phyloP scores from a whole-genome alignment of 2,113 vertebrate genomes.

The Epinephelus cyanopodus region DNA sequence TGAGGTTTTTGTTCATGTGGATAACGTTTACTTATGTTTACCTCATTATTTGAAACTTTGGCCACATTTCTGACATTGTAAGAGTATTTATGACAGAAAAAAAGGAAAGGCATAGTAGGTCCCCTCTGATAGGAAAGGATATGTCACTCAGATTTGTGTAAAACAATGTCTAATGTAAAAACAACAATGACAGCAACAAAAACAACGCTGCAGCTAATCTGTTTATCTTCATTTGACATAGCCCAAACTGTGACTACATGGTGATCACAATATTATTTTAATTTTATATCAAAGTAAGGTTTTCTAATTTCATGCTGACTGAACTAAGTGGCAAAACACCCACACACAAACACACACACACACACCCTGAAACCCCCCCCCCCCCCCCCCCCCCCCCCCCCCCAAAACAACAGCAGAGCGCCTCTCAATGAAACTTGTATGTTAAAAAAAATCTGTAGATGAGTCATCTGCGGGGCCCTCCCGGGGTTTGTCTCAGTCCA shows the following conservation, averaged over 20 bases:
- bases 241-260: conserved; percentile 17
- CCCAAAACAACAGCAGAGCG: conserved; percentile 36
- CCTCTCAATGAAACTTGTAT: conserved; percentile 67
- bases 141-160: conserved; percentile 7
- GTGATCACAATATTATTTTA: conserved; percentile 32
- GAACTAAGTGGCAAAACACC: conserved; percentile 31
- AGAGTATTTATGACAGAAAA: too few species aligned
- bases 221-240: conserved; percentile 41
- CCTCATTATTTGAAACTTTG: too few species aligned
- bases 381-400: not conserved
- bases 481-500: conserved; percentile 61
- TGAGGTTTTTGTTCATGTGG: too few species aligned
- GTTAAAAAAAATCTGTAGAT: conserved; percentile 51
- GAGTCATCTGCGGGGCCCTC: conserved; percentile 76
- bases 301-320: conserved; percentile 50
- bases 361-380: too few species aligned
- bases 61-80: too few species aligned
- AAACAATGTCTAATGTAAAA: conserved; percentile 17
- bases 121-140: not conserved
- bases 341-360: not conserved
- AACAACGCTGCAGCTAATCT: conserved; percentile 25
- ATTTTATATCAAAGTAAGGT: conserved; percentile 11
- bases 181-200: not conserved
- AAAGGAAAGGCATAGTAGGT: too few species aligned
- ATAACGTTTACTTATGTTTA: too few species aligned